phyloP scores from a whole-genome alignment of 2,888 invertebrate genomes.

The Erebia ligea region DNA sequence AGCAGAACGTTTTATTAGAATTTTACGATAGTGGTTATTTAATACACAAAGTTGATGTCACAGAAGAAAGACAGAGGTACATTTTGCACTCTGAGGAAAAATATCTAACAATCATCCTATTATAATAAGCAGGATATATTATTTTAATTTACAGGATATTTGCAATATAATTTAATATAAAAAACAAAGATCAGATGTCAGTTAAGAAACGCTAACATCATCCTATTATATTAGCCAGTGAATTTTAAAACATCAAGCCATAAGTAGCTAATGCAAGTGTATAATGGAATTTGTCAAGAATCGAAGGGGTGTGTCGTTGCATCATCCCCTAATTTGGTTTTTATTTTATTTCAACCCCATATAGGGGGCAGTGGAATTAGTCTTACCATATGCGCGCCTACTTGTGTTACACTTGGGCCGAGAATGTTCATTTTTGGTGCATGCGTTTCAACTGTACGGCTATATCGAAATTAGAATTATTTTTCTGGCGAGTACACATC shows the following conservation, averaged over 20 bases:
- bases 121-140: too few species aligned
- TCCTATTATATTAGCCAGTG: constrained; percentile 21
- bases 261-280: constrained; percentile 69
- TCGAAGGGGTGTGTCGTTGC: constrained; percentile 81
- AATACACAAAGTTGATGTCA: too few species aligned
- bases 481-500: not conserved
- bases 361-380: constrained; percentile 75
- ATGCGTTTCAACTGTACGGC: constrained; percentile 46
- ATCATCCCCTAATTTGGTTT: constrained; percentile 82
- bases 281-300: constrained; percentile 82
- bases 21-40: too few species aligned
- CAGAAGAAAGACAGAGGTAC: too few species aligned
- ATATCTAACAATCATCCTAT: too few species aligned
- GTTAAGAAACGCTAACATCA: constrained; percentile 3
- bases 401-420: constrained; percentile 74
- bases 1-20: too few species aligned
- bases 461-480: not conserved
- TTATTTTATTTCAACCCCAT: constrained; percentile 78
- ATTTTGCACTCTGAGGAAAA: too few species aligned
- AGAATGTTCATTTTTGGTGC: constrained; percentile 69
- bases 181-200: not conserved
- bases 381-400: constrained; percentile 81
- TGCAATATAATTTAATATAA: not conserved
- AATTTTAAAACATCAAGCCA: constrained; percentile 51
- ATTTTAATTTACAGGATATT: too few species aligned